These are phyloP conservation scores for Agrochola litura DNA, from an alignment of 2,888 invertebrate genomes.

Conservation along the genomic window DNA sequence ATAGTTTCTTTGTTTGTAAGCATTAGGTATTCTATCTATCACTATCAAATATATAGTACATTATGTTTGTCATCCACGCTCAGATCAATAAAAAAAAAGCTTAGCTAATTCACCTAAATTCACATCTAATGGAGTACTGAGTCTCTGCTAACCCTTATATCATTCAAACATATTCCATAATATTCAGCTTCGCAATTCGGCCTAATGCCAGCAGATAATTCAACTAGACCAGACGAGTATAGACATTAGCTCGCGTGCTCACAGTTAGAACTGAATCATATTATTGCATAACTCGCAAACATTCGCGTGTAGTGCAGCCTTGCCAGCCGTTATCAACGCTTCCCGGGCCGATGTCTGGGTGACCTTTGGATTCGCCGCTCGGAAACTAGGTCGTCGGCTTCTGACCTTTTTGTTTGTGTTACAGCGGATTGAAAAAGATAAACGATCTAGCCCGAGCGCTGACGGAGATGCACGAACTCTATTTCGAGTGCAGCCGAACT, in stretches of 20 bases:
- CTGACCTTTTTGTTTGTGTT: constrained; percentile 88
- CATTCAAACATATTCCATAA: constrained; percentile 14
- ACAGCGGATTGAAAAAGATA: constrained; percentile 81
- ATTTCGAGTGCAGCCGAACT: constrained; percentile 79
- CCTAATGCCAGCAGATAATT: constrained; percentile 49
- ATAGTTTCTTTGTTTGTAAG: neutral
- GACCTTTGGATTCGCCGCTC: constrained; percentile 85
- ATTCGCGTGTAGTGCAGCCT: constrained; percentile 80
- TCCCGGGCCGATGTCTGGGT: constrained; percentile 86
- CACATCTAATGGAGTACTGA: constrained; percentile 38
- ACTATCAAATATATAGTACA: neutral
- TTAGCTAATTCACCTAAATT: constrained; percentile 16
- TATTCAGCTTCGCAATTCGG: constrained; percentile 10
- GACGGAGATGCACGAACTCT: constrained; percentile 77
- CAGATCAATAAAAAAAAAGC: constrained; percentile 42
- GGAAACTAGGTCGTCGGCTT: constrained; percentile 88
- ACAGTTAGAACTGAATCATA: constrained; percentile 63
- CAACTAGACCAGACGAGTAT: constrained; percentile 40
- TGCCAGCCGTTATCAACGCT: constrained; percentile 85
- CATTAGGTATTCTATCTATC: neutral
- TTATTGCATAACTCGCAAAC: constrained; percentile 76
- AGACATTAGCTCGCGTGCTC: constrained; percentile 66
- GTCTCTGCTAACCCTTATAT: constrained; percentile 20
- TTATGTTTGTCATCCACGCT: constrained; percentile 2
- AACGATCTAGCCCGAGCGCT: constrained; percentile 78